phyloP scores from a whole-genome alignment of 2,797 vertebrate genomes.

The Lemur catta region DNA sequence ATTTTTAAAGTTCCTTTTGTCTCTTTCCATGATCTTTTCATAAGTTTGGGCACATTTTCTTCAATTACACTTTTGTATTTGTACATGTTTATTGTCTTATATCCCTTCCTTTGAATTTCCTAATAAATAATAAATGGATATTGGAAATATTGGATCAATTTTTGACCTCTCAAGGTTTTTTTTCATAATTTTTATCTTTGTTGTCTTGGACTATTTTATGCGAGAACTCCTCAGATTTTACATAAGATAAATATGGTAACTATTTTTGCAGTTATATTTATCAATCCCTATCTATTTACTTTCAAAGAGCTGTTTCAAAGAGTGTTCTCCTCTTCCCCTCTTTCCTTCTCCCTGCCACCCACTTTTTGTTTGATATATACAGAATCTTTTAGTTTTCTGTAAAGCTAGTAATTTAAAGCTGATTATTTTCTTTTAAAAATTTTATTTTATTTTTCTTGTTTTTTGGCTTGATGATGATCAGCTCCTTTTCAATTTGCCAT shows the following conservation, averaged over 20 bases:
- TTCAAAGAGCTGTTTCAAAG: neutral
- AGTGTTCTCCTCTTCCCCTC: neutral
- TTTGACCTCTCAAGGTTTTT: neutral
- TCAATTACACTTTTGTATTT: neutral
- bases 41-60: neutral
- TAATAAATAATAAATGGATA: neutral
- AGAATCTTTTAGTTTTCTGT: neutral
- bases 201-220: neutral
- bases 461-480: neutral
- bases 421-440: neutral
- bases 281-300: neutral
- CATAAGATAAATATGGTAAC: neutral
- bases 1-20: neutral
- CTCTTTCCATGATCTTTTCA: neutral
- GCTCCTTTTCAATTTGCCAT: neutral
- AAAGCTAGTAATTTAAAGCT: neutral
- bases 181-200: neutral
- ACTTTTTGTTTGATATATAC: neutral
- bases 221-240: neutral
- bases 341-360: neutral
- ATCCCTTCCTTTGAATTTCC: neutral
- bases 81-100: neutral
- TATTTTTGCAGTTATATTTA: neutral
- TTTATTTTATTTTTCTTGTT: neutral
- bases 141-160: neutral